Evolutionary conservation across 1,140 invertebrate genomes (phyloP).

Genomic region (Ostrea edulis): DNA sequence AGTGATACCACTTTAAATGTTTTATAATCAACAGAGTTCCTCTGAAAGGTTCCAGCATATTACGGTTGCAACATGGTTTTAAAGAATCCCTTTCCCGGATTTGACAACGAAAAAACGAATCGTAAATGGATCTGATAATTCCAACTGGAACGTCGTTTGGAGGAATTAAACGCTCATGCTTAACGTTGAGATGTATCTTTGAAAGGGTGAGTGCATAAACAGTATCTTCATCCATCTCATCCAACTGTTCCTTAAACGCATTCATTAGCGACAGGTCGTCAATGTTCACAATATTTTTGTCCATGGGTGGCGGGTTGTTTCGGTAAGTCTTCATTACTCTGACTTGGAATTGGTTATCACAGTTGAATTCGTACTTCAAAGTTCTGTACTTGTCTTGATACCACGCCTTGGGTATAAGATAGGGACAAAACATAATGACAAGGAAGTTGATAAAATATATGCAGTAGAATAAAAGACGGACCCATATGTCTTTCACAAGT

Average conservation of each 20-base stretch:
- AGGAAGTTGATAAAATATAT: slow-evolving; percentile 60
- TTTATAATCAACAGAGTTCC: neutral
- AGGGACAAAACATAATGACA: slow-evolving; percentile 60
- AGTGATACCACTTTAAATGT: slow-evolving; percentile 51
- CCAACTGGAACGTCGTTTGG: slow-evolving; percentile 61
- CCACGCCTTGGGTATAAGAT: slow-evolving; percentile 57
- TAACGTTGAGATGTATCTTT: slow-evolving; percentile 55
- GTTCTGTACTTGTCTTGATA: slow-evolving; percentile 43
- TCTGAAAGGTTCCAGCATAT: slow-evolving; percentile 2
- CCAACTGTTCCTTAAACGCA: slow-evolving; percentile 55
- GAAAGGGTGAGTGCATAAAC: slow-evolving; percentile 13
- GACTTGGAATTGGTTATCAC: neutral
- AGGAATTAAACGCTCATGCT: slow-evolving; percentile 56
- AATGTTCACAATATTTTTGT: slow-evolving; percentile 38
- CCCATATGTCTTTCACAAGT: slow-evolving; percentile 54
- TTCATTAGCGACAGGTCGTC: slow-evolving; percentile 54
- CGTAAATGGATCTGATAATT: slow-evolving; percentile 56
- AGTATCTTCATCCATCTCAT: slow-evolving; percentile 47
- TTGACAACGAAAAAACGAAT: slow-evolving; percentile 63
- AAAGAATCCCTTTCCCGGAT: slow-evolving; percentile 53
- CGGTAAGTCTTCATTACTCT: too few relatives aligned
- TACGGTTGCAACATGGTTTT: slow-evolving; percentile 48
- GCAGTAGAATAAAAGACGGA: slow-evolving; percentile 55
- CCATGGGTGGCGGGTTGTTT: neutral
- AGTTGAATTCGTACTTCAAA: neutral